These are phyloP conservation scores for Falco biarmicus DNA, from an alignment of 2,797 vertebrate genomes.

Conservation along the genomic window DNA sequence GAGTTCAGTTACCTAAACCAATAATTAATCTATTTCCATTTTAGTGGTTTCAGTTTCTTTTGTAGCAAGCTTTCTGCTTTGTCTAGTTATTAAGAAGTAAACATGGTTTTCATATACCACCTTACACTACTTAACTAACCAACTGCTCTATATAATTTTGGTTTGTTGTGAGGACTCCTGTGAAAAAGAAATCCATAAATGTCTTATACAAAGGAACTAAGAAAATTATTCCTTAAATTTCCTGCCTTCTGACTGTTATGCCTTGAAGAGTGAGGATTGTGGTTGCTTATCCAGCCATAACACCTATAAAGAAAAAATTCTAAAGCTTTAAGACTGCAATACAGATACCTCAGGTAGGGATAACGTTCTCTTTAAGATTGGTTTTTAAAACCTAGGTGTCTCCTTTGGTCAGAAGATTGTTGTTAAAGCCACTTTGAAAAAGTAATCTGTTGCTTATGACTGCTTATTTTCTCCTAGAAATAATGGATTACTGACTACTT, in stretches of 20 bases:
- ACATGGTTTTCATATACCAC: not conserved
- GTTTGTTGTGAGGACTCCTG: not conserved
- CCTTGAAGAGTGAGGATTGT: not conserved
- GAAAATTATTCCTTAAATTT: not conserved
- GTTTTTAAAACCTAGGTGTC: not conserved
- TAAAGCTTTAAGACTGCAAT: not conserved
- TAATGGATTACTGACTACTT: conserved; percentile 3
- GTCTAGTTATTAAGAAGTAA: not conserved
- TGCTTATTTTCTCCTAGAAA: conserved; percentile 12
- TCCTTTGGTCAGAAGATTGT: not conserved
- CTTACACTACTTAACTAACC: not conserved
- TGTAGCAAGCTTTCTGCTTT: not conserved
- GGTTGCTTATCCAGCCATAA: not conserved
- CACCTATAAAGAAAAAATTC: not conserved
- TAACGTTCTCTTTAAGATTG: not conserved
- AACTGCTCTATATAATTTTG: not conserved
- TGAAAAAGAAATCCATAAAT: not conserved
- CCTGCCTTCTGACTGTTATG: not conserved
- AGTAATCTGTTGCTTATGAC: not conserved
- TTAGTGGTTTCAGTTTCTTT: not conserved
- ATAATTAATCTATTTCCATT: not conserved
- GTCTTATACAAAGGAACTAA: not conserved
- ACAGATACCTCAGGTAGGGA: not conserved
- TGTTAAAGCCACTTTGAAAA: conserved; percentile 8
- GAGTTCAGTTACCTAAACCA: not conserved